Evolutionary conservation across 2,797 vertebrate genomes (phyloP).

Genomic region (Diplodus puntazzo): DNA sequence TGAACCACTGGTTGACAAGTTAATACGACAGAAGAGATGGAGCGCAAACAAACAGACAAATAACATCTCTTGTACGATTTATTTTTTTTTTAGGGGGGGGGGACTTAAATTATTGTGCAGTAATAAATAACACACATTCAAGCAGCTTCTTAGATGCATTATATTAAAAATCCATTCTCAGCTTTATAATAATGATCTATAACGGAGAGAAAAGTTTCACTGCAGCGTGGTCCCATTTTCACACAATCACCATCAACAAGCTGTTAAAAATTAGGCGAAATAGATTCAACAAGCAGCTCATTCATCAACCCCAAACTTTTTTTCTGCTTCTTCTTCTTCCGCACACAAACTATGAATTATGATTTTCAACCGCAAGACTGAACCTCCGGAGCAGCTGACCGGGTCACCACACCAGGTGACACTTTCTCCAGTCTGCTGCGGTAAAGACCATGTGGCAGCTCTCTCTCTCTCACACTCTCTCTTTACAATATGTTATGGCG

Average conservation of each 20-base stretch:
- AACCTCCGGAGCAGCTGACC: constrained; percentile 15
- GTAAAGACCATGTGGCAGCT: constrained; percentile 1
- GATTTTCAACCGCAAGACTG: constrained; percentile 33
- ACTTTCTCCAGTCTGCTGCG: constrained; percentile 7
- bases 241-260: neutral
- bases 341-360: neutral
- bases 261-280: neutral
- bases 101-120: neutral
- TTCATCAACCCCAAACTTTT: constrained; percentile 9
- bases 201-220: constrained; percentile 27
- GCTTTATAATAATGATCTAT: neutral
- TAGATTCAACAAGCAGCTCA: neutral
- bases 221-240: neutral
- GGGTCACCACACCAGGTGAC: neutral
- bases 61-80: neutral
- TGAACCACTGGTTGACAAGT: constrained; percentile 45
- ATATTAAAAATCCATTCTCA: neutral
- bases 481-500: too few species aligned
- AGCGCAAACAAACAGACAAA: neutral
- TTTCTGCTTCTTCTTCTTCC: neutral
- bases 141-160: too few species aligned
- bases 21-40: neutral
- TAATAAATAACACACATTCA: too few species aligned
- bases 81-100: neutral
- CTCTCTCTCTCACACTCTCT: neutral